A percentile compares a stretch with the other conserved stretches of the same genome.
Evolutionary conservation across 2,113 vertebrate genomes (phyloP).

Genomic region (Conger conger): DNA sequence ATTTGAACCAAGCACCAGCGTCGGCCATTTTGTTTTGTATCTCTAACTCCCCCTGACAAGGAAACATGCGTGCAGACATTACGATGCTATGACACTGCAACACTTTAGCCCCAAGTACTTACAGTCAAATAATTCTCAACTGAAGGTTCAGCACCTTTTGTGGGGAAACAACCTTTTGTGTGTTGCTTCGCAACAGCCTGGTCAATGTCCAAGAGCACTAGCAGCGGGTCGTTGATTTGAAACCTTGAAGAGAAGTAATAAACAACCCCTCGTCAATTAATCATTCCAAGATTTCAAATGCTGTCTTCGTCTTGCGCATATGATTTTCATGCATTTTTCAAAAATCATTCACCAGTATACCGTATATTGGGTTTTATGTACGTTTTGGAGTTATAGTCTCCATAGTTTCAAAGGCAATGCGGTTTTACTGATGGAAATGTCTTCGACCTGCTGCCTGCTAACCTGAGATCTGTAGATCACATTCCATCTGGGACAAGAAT

Average conservation of each 20-base stretch:
- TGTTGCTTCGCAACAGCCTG: not conserved
- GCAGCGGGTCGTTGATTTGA: not conserved
- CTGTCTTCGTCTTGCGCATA: not conserved
- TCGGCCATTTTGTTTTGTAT: not conserved
- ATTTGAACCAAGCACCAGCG: constrained; percentile 2
- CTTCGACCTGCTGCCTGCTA: not conserved
- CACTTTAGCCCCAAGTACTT: no score
- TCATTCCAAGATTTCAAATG: not conserved
- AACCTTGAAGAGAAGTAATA: not conserved
- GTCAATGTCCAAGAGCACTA: not conserved
- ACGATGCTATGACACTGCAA: not conserved
- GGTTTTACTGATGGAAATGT: not conserved
- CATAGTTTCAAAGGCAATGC: not conserved
- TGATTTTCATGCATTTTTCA: not conserved
- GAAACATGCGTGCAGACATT: not conserved
- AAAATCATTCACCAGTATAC: not conserved
- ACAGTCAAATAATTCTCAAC: not conserved
- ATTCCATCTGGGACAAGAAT: not conserved
- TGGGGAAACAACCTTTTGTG: not conserved
- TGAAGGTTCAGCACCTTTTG: not conserved
- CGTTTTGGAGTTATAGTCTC: not conserved
- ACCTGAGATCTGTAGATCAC: not conserved
- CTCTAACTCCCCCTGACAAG: not conserved
- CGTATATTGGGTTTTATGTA: not conserved
- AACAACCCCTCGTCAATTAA: not conserved